A percentile compares a stretch with the other conserved stretches of the same genome.
Evolutionary conservation across 2,113 vertebrate genomes (phyloP).

Genomic region (Caretta caretta): DNA sequence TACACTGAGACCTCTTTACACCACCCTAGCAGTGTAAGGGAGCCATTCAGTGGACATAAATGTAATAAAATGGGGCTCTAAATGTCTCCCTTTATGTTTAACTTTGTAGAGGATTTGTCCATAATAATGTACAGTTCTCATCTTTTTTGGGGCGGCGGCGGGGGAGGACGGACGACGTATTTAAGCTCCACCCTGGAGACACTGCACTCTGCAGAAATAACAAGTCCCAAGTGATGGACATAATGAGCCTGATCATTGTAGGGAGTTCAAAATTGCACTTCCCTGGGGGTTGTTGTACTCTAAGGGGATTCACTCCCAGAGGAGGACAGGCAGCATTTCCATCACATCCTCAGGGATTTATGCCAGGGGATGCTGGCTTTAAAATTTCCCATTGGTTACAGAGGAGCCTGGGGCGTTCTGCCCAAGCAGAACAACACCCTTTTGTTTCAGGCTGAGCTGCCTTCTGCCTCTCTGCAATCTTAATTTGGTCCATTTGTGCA

Average conservation of each 20-base stretch:
- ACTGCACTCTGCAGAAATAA: background rate
- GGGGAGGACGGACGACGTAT: background rate
- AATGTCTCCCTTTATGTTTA: background rate
- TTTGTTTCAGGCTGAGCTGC: background rate
- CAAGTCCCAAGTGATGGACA: background rate
- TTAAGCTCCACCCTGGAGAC: background rate
- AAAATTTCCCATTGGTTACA: background rate
- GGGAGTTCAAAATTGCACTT: background rate
- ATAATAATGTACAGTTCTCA: background rate
- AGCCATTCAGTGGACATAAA: background rate
- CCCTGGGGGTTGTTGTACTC: background rate
- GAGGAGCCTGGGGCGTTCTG: no score
- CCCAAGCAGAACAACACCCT: background rate
- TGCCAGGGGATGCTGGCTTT: background rate
- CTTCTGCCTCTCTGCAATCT: background rate
- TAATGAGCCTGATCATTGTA: background rate
- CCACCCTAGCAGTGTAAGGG: background rate
- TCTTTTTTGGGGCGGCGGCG: background rate
- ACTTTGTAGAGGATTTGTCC: background rate
- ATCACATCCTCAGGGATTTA: background rate
- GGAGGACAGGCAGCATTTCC: background rate
- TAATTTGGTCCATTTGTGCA: background rate
- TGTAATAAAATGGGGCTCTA: background rate
- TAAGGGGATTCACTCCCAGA: background rate
- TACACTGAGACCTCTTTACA: background rate